Evolutionary conservation across 1,140 invertebrate species (phyloP), one percentile per base, ranked within the genome.

Genomic region (Elysia chlorotica): DNA sequence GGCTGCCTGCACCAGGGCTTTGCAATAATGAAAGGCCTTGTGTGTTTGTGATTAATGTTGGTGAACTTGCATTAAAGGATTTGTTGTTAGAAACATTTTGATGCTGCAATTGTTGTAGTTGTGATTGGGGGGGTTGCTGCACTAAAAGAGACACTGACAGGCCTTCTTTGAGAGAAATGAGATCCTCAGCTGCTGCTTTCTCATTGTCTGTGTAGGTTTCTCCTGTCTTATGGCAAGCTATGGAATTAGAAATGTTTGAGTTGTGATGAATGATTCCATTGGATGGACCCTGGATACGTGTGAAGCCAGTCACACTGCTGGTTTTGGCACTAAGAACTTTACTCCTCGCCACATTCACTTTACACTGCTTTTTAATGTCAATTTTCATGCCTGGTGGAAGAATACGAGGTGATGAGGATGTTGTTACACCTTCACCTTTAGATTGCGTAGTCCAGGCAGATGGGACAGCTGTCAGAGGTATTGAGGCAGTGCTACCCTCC

Each of bases 181-280:
- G 54, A 33, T 71, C 69, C 36, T 71, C 69, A 10, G 69, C 69
- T 36, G 59, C 69, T 1, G 69, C 61, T 30, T 71, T 71, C 36
- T 71, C 69, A 62, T 31, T 38, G 21, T 71, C 69, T 0, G 69
- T 71, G 59, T 71, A 71, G n/a, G n/a, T n/a, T n/a, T n/a, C n/a
- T n/a, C n/a, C n/a, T n/a, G n/a, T n/a, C n/a, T n/a, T n/a, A n/a
- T n/a, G n/a, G n/a, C n/a, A n/a, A n/a, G n/a, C n/a, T n/a, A n/a
- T n/a, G n/a, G n/a, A n/a, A n/a, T n/a, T n/a, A n/a, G n/a, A n/a
- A n/a, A n/a, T n/a, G n/a, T n/a, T n/a, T n/a, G n/a, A n/a, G n/a
- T n/a, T n/a, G n/a, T n/a, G n/a, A n/a, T n/a, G n/a, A n/a, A n/a
- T n/a, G n/a, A n/a, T n/a, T n/a, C n/a, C n/a, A n/a, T n/a, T n/a